A percentile compares a stretch with the other conserved stretches of the same genome.
These are phyloP conservation scores for Trochalopteron elliotii DNA, from an alignment of 2,113 vertebrate species.

Conservation along the genomic window DNA sequence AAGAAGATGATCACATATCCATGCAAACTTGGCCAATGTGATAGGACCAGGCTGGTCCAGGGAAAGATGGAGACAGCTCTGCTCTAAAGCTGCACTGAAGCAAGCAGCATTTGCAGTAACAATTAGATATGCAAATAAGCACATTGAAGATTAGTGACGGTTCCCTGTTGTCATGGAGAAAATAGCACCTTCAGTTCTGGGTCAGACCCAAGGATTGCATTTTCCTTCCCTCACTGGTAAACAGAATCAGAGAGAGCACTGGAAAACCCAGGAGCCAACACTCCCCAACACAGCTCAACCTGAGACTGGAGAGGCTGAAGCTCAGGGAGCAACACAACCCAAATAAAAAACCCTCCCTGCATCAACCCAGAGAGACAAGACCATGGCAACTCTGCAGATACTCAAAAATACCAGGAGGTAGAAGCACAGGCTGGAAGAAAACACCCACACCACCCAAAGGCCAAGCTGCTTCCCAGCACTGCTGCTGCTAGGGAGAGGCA, in stretches of 20 bases:
- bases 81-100: not conserved
- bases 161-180: slow-evolving; percentile 20
- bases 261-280: not conserved
- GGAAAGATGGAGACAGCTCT: not conserved
- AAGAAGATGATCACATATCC: not conserved
- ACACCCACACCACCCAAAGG: not conserved
- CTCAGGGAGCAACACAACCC: not conserved
- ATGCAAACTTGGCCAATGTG: not conserved
- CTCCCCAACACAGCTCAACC: not conserved
- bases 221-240: not conserved
- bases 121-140: slow-evolving; percentile 48
- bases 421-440: not conserved
- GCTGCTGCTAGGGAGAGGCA: not conserved
- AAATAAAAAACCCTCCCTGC: not conserved
- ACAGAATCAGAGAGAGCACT: not conserved
- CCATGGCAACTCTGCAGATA: not conserved
- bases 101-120: not conserved
- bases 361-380: not conserved
- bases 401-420: not conserved
- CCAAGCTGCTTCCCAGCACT: not conserved
- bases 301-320: not conserved
- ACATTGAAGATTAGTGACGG: not conserved
- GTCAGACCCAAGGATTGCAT: not conserved
- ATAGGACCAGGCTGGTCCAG: not conserved
- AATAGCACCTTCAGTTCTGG: not conserved